A percentile compares a stretch with the other conserved stretches of the same genome.
phyloP scores from a whole-genome alignment of 2,113 vertebrate genomes.

The Electrona antarctica region DNA sequence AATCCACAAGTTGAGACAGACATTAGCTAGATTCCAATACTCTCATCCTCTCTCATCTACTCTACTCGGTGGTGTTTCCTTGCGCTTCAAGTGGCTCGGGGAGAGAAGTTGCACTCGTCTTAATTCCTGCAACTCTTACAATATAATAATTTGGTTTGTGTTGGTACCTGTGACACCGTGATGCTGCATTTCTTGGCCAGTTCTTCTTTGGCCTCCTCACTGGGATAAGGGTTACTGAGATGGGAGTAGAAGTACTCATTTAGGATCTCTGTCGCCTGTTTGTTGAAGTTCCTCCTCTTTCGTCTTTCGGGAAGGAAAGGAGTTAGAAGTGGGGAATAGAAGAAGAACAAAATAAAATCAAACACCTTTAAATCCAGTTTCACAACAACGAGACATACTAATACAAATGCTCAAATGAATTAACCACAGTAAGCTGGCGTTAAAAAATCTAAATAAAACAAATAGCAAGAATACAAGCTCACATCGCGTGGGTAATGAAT shows the following conservation, averaged over 20 bases:
- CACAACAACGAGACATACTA: not conserved
- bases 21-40: too few relatives aligned
- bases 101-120: too few relatives aligned
- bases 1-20: too few relatives aligned
- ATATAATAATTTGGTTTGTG: not conserved
- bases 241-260: conserved; percentile 99
- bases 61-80: too few relatives aligned
- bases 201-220: conserved; percentile 99
- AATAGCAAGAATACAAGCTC: too few relatives aligned
- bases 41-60: too few relatives aligned
- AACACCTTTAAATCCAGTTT: too few relatives aligned
- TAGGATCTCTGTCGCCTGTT: conserved; percentile 98
- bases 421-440: not conserved
- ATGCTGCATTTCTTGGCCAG: conserved; percentile 99
- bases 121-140: too few relatives aligned
- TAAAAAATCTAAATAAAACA: not conserved
- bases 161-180: conserved; percentile 83
- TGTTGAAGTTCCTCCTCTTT: conserved; percentile 99
- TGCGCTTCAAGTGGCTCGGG: too few relatives aligned
- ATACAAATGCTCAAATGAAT: not conserved
- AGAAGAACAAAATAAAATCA: not conserved
- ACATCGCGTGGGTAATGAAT: too few relatives aligned
- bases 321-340: not conserved
- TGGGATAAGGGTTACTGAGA: conserved; percentile 99
- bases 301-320: conserved; percentile 78